A percentile compares a stretch with the other conserved stretches of the same genome.
These are phyloP conservation scores for Austrolebias charrua DNA, from an alignment of 2,797 vertebrate genomes.

Conservation along the genomic window DNA sequence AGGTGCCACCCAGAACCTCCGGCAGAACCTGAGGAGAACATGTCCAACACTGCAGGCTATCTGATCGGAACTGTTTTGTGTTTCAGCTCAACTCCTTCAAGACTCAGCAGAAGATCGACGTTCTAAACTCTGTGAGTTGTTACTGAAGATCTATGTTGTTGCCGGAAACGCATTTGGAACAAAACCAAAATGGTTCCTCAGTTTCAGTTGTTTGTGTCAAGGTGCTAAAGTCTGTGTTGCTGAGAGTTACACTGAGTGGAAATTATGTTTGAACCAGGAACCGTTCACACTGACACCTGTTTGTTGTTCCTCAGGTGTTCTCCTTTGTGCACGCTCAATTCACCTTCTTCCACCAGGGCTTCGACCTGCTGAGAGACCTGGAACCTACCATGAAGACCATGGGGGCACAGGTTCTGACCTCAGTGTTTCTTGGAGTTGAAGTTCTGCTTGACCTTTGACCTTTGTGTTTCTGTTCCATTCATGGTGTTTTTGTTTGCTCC, in stretches of 20 bases:
- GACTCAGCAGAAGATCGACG: constrained; percentile 76
- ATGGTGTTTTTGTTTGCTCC: neutral
- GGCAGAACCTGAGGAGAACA: neutral
- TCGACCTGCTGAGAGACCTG: constrained; percentile 77
- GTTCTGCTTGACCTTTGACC: neutral
- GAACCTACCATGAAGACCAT: constrained; percentile 80
- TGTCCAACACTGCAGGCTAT: neutral
- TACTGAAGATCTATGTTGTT: too few relatives aligned
- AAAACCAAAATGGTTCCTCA: too few relatives aligned
- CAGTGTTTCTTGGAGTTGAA: neutral
- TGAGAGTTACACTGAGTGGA: too few relatives aligned
- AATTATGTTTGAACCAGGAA: too few relatives aligned
- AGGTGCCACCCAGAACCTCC: constrained; percentile 54
- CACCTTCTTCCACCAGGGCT: constrained; percentile 84
- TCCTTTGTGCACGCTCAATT: constrained; percentile 81
- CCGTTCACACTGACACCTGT: neutral
- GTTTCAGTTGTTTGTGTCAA: too few relatives aligned
- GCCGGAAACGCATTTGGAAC: too few relatives aligned
- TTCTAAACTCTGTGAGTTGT: constrained; percentile 78
- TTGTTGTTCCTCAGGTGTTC: constrained; percentile 65
- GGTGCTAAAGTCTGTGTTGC: too few relatives aligned
- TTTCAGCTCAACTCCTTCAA: constrained; percentile 79
- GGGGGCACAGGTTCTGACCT: constrained; percentile 69
- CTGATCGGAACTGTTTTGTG: accelerated
- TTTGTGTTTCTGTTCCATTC: too few relatives aligned